Evolutionary conservation across 2,113 vertebrate genomes (phyloP), one percentile per base, ranked within the genome.

Genomic region (Pao palembangensis): DNA sequence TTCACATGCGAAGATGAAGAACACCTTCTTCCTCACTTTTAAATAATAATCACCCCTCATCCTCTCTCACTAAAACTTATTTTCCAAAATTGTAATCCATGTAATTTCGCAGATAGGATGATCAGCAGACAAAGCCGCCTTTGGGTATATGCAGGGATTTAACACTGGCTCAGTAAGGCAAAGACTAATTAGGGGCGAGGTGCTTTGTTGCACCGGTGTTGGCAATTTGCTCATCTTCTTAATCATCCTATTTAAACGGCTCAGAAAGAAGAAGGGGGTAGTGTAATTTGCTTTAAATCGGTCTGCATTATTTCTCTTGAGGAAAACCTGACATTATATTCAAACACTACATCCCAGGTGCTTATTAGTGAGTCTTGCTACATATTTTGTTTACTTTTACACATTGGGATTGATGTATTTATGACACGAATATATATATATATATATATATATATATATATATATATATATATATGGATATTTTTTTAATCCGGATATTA

Each of bases 161-260:
- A 55, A 52, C 75, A 58, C 64, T 47, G 67, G 61, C 58, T 61
- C 74, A 66, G 67, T 58, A 73, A 15, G 80, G 76, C 69, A 83
- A 69, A 83, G 66, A 78, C 84, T 89, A 84, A 90, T 88, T 88
- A 88, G 73, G 88, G 88, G 88, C 81, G 89, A 90, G 89, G 89
- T 85, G 88, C 87, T 90, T 90, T 90, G 87, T 88, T 89, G 78
- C 69, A 71, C 78, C 66, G 73, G 82, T 86, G 81, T 83, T 84
- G 79, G 80, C 81, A 86, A 85, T 87, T 88, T 89, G 72, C 82
- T 86, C 75, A 72, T 78, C 79, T 70, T 75, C 71, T 78, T 85
- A 85, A 84, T 84, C 80, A 82, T 83, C 72, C 82, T 52, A 79
- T 87, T 83, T 82, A 83, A 82, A 81, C 71, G 28, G 61, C 69